Conservation (phyloP, 2,888 invertebrate species). For the Dexiosoma caninum region DNA sequence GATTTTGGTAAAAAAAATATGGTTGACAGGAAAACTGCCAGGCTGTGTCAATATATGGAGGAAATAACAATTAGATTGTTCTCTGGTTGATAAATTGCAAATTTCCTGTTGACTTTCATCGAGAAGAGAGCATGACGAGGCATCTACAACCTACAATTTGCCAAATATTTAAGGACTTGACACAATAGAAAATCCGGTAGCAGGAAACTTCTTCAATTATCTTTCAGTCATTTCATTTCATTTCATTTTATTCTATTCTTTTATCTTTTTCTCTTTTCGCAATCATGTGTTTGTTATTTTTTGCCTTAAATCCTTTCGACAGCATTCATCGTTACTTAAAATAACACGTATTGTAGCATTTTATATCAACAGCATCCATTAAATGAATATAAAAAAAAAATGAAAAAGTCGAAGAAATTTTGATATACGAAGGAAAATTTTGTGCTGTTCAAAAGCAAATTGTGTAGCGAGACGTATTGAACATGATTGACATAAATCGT, state of each 20-base stretch:
- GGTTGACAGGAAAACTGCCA: no score
- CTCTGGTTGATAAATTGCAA: no score
- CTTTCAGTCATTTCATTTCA: slow-evolving; percentile 32
- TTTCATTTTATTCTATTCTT: neutral
- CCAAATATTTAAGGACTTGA: no score
- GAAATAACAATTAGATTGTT: no score
- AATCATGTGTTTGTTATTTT: no score
- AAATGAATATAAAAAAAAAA: slow-evolving; percentile 15
- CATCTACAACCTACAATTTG: neutral
- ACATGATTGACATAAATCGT: slow-evolving; percentile 53
- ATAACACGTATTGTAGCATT: slow-evolving; percentile 45
- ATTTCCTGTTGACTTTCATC: neutral
- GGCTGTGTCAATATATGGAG: no score
- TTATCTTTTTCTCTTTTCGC: neutral
- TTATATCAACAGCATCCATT: slow-evolving; percentile 46
- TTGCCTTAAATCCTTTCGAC: slow-evolving; percentile 7
- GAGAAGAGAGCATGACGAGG: neutral
- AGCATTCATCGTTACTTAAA: slow-evolving; percentile 37
- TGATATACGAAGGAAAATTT: slow-evolving; percentile 18
- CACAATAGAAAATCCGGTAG: slow-evolving; percentile 26
- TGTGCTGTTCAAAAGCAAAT: slow-evolving; percentile 44
- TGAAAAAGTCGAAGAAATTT: neutral
- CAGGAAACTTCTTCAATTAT: slow-evolving; percentile 52
- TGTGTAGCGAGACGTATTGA: slow-evolving; percentile 49
- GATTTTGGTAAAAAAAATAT: no score